phyloP scores from a whole-genome alignment of 2,797 vertebrate genomes.

The Acipenser oxyrinchus region DNA sequence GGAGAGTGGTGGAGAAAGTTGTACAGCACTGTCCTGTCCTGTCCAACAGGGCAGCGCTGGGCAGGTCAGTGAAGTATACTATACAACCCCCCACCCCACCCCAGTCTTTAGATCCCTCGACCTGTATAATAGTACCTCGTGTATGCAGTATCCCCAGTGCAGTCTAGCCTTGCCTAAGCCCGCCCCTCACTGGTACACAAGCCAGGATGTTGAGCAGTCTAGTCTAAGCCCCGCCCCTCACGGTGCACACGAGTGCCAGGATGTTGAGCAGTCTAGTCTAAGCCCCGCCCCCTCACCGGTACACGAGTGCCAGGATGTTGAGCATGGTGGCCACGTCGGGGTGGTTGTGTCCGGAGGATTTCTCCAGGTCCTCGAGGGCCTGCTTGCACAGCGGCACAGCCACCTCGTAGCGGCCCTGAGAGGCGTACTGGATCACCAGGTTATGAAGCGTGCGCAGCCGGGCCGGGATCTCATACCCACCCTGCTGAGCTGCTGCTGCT shows the following conservation, averaged over 20 bases:
- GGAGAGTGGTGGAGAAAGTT: background rate
- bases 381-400: conserved; percentile 82
- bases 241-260: conserved; percentile 78
- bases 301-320: conserved; percentile 80
- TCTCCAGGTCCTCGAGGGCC: conserved; percentile 81
- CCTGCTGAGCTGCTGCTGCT: conserved; percentile 65
- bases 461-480: conserved; percentile 78
- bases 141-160: background rate
- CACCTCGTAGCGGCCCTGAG: conserved; percentile 81
- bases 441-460: conserved; percentile 80
- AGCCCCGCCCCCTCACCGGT: conserved; percentile 52
- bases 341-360: conserved; percentile 79
- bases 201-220: conserved; percentile 76
- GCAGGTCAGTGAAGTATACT: too few species aligned
- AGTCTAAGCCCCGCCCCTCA: conserved; percentile 26
- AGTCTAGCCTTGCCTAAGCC: too few species aligned
- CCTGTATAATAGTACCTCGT: too few species aligned
- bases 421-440: conserved; percentile 81
- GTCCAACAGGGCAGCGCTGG: too few species aligned
- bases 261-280: conserved; percentile 66
- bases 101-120: too few species aligned
- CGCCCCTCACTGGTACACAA: conserved; percentile 70
- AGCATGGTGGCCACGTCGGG: conserved; percentile 86
- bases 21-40: too few species aligned
- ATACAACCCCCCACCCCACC: too few species aligned